Percentiles rank a stretch among this genome's conserved stretches.
These are phyloP conservation scores for Eurypyga helias DNA, from an alignment of 2,113 vertebrate species.

Conservation along the genomic window DNA sequence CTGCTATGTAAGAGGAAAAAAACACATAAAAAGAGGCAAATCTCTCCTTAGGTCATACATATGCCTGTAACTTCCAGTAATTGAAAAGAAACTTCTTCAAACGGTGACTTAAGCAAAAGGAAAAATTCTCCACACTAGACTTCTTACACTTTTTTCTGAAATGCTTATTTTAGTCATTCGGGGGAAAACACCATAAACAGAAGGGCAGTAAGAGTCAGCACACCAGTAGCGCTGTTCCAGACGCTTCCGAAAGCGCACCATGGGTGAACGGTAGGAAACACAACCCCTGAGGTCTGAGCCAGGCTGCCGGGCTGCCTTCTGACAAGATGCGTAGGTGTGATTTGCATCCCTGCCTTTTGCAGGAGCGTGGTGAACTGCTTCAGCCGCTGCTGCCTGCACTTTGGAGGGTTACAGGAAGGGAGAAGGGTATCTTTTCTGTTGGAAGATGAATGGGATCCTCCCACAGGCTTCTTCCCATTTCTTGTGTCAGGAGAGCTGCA, in stretches of 20 bases:
- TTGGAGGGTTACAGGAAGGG: not conserved
- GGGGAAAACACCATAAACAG: not conserved
- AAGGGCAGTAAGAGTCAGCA: not conserved
- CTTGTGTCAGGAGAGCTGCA: not conserved
- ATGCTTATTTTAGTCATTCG: not conserved
- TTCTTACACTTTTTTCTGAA: not conserved
- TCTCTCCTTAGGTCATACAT: not conserved
- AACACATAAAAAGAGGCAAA: not conserved
- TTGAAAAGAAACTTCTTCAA: not conserved
- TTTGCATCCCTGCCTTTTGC: not conserved
- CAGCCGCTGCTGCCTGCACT: not conserved
- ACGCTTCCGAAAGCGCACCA: not conserved
- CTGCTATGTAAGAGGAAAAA: not conserved
- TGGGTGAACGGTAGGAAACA: not conserved
- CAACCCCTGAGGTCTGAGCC: not conserved
- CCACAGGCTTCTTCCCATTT: not conserved
- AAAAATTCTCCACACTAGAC: not conserved
- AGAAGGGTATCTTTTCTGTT: not conserved
- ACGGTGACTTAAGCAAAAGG: not conserved
- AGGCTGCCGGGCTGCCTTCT: not conserved
- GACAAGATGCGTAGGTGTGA: rapidly evolving
- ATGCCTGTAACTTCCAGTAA: not conserved
- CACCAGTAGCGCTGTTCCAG: not conserved
- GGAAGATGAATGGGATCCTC: not conserved
- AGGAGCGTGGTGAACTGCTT: not conserved